A percentile compares a stretch with the other conserved stretches of the same genome.
Evolutionary conservation across 2,797 vertebrate species (phyloP).

Genomic region (Alectoris magna): DNA sequence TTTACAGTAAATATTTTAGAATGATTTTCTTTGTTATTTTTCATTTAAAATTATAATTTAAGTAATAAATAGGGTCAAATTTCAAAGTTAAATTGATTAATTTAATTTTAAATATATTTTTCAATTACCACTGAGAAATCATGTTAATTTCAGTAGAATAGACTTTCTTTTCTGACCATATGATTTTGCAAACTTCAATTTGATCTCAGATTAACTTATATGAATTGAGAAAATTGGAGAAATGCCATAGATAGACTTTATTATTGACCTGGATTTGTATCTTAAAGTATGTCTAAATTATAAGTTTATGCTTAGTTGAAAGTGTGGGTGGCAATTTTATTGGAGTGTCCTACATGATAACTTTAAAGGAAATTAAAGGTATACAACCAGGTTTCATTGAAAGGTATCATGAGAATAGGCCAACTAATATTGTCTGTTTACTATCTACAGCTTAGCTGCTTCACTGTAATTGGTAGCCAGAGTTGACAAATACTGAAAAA

Average conservation of each 20-base stretch:
- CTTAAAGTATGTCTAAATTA: background rate
- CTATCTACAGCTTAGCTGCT: too few relatives aligned
- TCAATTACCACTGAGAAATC: background rate
- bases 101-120: background rate
- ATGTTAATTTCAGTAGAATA: background rate
- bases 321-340: background rate
- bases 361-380: background rate
- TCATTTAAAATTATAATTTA: background rate
- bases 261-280: background rate
- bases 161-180: background rate
- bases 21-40: background rate
- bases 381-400: too few relatives aligned
- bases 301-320: too few relatives aligned
- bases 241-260: background rate
- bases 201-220: background rate
- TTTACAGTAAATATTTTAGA: background rate
- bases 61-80: background rate
- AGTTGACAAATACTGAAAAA: too few relatives aligned
- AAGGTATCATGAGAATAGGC: too few relatives aligned
- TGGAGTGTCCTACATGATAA: background rate
- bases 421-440: too few relatives aligned
- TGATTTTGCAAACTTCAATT: background rate
- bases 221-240: background rate
- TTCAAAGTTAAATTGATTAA: background rate
- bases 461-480: too few relatives aligned